These are phyloP conservation scores for Prietella phreatophila DNA, from an alignment of 2,113 vertebrate species.

Conservation along the genomic window DNA sequence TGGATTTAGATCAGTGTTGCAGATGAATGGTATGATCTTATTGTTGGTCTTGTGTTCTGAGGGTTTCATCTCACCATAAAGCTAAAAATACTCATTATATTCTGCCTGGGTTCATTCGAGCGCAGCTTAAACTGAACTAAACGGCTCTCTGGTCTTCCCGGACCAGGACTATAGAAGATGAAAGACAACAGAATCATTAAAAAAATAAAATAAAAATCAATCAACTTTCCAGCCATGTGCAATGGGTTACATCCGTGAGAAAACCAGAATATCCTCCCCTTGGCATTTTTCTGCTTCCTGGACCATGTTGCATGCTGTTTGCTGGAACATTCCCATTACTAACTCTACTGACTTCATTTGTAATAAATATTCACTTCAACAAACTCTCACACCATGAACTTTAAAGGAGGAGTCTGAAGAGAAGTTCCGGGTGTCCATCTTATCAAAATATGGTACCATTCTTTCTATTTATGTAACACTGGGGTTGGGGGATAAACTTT, in stretches of 20 bases:
- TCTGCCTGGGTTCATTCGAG: slow-evolving; percentile 9
- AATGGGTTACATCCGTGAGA: not conserved
- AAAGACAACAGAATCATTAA: slow-evolving; percentile 11
- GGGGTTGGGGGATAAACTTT: slow-evolving; percentile 29
- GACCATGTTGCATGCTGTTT: slow-evolving; percentile 38
- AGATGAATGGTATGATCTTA: slow-evolving; percentile 52
- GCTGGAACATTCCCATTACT: slow-evolving; percentile 43
- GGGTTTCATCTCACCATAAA: slow-evolving; percentile 19
- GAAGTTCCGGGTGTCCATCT: slow-evolving; percentile 21
- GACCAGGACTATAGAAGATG: slow-evolving; percentile 33
- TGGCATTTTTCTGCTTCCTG: slow-evolving; percentile 8
- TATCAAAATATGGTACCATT: slow-evolving; percentile 61
- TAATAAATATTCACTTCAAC: slow-evolving; percentile 1
- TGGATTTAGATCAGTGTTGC: slow-evolving; percentile 44
- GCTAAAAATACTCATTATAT: not conserved
- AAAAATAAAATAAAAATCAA: no score
- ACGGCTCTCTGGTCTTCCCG: slow-evolving; percentile 29
- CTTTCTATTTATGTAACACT: slow-evolving; percentile 45
- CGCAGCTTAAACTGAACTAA: slow-evolving; percentile 5
- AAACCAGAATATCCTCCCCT: not conserved
- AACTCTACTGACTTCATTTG: not conserved
- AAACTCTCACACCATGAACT: slow-evolving; percentile 18
- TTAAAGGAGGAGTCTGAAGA: slow-evolving; percentile 22
- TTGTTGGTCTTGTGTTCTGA: slow-evolving; percentile 5
- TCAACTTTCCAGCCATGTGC: not conserved